Base-by-base conservation (phyloP, 2,113 vertebrate genomes). In the Crocuta crocuta region DNA sequence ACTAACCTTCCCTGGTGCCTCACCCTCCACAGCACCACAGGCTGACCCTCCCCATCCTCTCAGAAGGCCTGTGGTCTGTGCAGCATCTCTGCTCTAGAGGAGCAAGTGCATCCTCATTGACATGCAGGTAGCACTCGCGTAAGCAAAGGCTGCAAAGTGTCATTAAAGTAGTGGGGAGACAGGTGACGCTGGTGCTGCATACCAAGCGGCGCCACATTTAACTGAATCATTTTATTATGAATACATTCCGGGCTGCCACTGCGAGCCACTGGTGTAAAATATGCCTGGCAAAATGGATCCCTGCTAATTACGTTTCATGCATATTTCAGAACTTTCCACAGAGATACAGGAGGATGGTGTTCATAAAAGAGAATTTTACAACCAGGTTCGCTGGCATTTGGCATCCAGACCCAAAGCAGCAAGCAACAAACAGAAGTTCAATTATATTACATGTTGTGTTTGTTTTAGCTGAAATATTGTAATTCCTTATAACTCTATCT, bases 191-290 rank as follows among this genome's bases (percentile, higher is more conserved):
- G 31, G 6, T 0, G 55, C 95, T 96, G 98, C 98, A 99, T 99
- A 98, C 98, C 98, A 99, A 99, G 98, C 93, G 98, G 97, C 35
- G 11, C 50, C 94, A 71, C 98, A 53, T 98, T 98, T 98, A 98
- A 98, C 97, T 28, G 98, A 97, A 98, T 98, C 98, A 97, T 98
- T 98, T 98, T 92, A 93, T 98, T 94, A 97, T 81, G 95, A 98
- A 97, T 82, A 89, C 93, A 98, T 91, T 97, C 96, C 28, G 28
- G 83, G 84, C 98, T 81, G 95, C 93, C 95, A 94, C 97, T 23
- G 95, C 7, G 79, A 98, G 96, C 98, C 98, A 81, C 98, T 97
- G n/a, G 80, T 93, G 95, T 48, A 94, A 96, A 98, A 97, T 43
- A 81, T 13, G 92, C 96, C 96, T 26, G 76, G 94, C 94, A 94